Conservation (phyloP, 1,140 invertebrate genomes). For the Octopus sinensis region DNA sequence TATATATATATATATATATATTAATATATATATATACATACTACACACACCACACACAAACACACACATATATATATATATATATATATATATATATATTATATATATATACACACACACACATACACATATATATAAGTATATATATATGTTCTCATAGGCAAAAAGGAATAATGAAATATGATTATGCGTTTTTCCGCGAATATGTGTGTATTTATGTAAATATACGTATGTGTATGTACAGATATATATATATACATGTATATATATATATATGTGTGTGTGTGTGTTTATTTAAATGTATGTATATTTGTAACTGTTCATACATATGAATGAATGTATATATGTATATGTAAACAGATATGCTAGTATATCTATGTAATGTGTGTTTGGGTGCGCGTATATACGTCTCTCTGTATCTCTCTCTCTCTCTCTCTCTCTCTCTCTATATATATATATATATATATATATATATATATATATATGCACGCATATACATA, state of each 20-base stretch:
- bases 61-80: neutral
- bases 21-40: too few species aligned
- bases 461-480: constrained; percentile 5
- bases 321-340: neutral
- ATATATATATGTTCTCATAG: neutral
- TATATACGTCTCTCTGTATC: neutral
- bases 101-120: neutral
- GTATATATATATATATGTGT: neutral
- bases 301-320: neutral
- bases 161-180: neutral
- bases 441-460: too few species aligned
- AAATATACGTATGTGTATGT: neutral
- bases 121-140: neutral
- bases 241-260: neutral
- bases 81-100: too few species aligned
- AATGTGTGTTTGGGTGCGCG: neutral
- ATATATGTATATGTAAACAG: neutral
- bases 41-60: too few species aligned
- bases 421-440: too few species aligned
- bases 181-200: too few species aligned
- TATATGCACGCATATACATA: too few species aligned
- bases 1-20: too few species aligned
- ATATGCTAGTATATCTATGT: neutral
- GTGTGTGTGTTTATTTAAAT: neutral
- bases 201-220: neutral